phyloP scores from a whole-genome alignment of 2,797 vertebrate genomes.

The Acanthopagrus latus region DNA sequence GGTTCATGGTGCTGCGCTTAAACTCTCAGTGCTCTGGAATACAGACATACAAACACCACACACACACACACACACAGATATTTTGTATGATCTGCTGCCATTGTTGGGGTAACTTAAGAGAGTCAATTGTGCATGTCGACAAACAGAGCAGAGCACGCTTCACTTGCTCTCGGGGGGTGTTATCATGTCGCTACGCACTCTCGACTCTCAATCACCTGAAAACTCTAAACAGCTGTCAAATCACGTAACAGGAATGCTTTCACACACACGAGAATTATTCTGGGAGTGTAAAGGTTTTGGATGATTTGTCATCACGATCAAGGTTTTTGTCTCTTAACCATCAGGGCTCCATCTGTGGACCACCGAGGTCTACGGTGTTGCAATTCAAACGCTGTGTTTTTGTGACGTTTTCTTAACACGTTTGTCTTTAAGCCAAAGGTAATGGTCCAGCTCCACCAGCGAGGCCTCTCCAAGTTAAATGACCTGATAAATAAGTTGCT shows the following conservation, averaged over 20 bases:
- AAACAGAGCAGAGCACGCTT: constrained; percentile 58
- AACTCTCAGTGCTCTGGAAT: neutral
- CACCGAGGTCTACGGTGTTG: neutral
- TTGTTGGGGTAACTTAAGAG: constrained; percentile 49
- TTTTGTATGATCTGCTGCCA: constrained; percentile 49
- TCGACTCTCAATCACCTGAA: constrained; percentile 66
- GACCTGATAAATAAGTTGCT: constrained; percentile 54
- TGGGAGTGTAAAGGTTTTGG: constrained; percentile 7
- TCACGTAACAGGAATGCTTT: constrained; percentile 24
- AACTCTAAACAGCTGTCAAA: constrained; percentile 62
- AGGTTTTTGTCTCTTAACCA: neutral
- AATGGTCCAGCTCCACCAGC: constrained; percentile 33
- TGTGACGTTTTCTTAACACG: constrained; percentile 10
- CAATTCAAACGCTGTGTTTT: constrained; percentile 13
- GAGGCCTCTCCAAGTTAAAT: constrained; percentile 43
- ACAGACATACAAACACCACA: constrained; percentile 24
- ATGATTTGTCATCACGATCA: neutral
- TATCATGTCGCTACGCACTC: constrained; percentile 53
- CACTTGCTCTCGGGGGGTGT: constrained; percentile 52
- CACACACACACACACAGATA: constrained; percentile 17
- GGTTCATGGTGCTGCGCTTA: neutral
- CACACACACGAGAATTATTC: constrained; percentile 28
- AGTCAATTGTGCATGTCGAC: constrained; percentile 64
- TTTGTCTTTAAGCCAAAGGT: constrained; percentile 22
- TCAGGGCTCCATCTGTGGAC: neutral